Base-by-base conservation (phyloP, 53 echinoderm and acorn worm genomes). In the Hippasteria phrygiana region DNA sequence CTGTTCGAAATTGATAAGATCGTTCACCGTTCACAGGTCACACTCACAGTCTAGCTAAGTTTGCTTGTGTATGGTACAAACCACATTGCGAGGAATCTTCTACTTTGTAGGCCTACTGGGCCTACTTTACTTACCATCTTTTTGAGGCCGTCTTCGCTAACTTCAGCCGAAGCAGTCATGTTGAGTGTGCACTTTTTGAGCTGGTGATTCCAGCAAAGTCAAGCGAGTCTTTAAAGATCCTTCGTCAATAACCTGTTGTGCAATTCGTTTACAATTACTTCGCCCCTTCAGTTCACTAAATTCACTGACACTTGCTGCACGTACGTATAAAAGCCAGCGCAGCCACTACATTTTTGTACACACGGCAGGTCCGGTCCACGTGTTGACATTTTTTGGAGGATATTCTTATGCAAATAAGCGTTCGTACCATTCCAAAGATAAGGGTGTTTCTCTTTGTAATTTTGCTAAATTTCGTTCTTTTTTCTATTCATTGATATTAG, bases 381-480 rank as follows among this genome's bases (percentile, higher is more conserved):
- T 50, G 78, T 75, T 75, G 75, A 45, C 53, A 37, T 51, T 53
- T 43, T 55, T 54, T 18, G 38, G 47, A 46, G 27, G 47, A 27
- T 28, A 80, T 80, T 80, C 80, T 80, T 39, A 80, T 80, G 80
- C 80, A 62, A 80, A 80, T 80, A 36, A 41, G 38, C 54, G 80
- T 62, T 28, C 6, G 63, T 80, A 80, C 80, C 62, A 62, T 11
- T 80, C 14, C 22, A 22, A 39, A 41, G 24, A 20, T n/a, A 0
- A n/a, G 31, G 62, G 55, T 42, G 20, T 27, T 29, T 2, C 6
- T 16, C 3, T n/a, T 18, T 16, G 56, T 56, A 56, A 56, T 4
- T 56, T 18, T 3, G 17, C 20, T 18, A 16, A 56, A 12, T 56
- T n/a, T 11, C 46, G 46, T 11, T 45, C 11, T 11, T 7, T 24